Base-by-base conservation (phyloP, 1,140 invertebrate species). In the Pseudomyrmex dendroicus region DNA sequence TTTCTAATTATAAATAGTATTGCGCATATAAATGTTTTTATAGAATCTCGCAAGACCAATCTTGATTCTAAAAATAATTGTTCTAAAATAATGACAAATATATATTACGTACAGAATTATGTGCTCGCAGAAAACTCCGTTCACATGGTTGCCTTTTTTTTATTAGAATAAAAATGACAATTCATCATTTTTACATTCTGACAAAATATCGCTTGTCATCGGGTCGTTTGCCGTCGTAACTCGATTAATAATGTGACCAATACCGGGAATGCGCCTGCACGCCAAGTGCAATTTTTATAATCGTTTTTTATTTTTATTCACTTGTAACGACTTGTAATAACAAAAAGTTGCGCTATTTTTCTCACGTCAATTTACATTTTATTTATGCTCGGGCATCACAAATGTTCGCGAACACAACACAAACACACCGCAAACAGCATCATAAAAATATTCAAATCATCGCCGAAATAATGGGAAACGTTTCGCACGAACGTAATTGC, bases 161-260 rank as follows among this genome's bases (percentile, higher is more conserved):
- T 68, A 80, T 80, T 80, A 80, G 66, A 80, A 80, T 72, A 80
- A 72, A 72, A 72, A 78, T 66, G 73, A 77, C 54, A 78, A 72
- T 70, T 70, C 54, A 80, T 59, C 17, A 15, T 17, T 59, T 59
- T 70, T 68, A 70, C 12, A 70, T 59, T 59, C 5, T 50, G 20
- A 80, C 46, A 20, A 64, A 44, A 76, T 35, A 56, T 63, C 57
- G 10, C 35, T 67, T 67, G 46, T 67, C 25, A 10, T 70, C 73
- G 12, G 61, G 8, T 66, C 46, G 48, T 76, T 66, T 76, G 61
- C 73, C 62, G 3, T 10, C 2, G 15, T 54, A 76, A 76, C 73
- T 76, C 48, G 48, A 66, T 76, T 66, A 76, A 48, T 44, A 64
- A 22, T 44, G 22, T 48, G 73, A 76, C 64, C 44, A 66, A 76